Percentiles rank a stretch among this genome's conserved stretches.
These are phyloP conservation scores for Enteromius argenteus DNA, from an alignment of 2,797 vertebrate genomes.

Conservation along the genomic window DNA sequence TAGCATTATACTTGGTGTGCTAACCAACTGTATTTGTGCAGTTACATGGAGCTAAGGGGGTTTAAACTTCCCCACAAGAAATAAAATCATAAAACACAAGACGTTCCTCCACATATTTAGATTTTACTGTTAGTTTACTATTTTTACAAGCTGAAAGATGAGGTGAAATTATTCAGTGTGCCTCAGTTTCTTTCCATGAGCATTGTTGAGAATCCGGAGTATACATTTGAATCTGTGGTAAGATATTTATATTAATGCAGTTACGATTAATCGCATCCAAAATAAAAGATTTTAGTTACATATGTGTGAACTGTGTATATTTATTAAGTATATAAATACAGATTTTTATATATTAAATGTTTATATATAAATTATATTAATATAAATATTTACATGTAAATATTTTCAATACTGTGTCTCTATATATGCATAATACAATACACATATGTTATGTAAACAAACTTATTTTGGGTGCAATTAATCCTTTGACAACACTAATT, in stretches of 20 bases:
- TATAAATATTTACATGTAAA: too few relatives aligned
- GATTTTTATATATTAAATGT: too few relatives aligned
- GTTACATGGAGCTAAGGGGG: neutral
- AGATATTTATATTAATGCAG: neutral
- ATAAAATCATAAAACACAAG: neutral
- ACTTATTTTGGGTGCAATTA: too few relatives aligned
- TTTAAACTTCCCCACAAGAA: neutral
- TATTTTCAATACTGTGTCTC: too few relatives aligned
- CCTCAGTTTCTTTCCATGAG: neutral
- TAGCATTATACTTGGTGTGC: neutral
- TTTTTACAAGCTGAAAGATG: slow-evolving; percentile 19
- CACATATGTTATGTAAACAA: too few relatives aligned
- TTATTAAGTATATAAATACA: too few relatives aligned
- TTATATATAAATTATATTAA: too few relatives aligned
- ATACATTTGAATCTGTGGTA: neutral
- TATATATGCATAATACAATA: too few relatives aligned
- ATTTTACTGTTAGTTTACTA: neutral
- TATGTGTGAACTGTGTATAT: too few relatives aligned
- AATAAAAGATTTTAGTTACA: too few relatives aligned
- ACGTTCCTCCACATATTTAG: neutral
- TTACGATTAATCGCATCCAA: too few relatives aligned
- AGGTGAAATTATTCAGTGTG: neutral
- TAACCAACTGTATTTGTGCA: neutral
- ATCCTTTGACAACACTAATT: too few relatives aligned
- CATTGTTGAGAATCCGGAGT: neutral